Base-by-base conservation (phyloP, 2,113 vertebrate genomes). In the Cyphomyrus plagiostoma region DNA sequence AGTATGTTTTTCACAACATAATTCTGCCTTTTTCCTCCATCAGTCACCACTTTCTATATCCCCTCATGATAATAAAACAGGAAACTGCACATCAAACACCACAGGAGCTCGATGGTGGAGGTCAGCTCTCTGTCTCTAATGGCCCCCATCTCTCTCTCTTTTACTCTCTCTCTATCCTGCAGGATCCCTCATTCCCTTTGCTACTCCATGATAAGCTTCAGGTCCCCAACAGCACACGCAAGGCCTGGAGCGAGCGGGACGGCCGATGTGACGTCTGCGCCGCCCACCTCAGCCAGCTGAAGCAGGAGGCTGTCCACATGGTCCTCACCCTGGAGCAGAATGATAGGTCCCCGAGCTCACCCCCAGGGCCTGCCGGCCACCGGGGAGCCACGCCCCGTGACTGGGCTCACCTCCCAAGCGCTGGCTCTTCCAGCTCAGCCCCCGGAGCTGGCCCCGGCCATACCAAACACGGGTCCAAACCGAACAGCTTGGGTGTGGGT, bases 301-400 rank as follows among this genome's bases (percentile, higher is more conserved):
- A 99, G 94, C 98, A 99, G 95, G 98, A 99, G 94, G 98, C 98
- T 1, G 96, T 99, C 90, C 98, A 97, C 92, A 97, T 99, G 97
- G 98, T 99, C 91, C 95, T 99, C 89, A 96, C 97, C 26, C 95
- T 97, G 0, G 97, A 99, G 92, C 97, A 96, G 70, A 97, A 95
- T 0, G 97, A 98, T 88, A 87, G 95, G 84, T 98, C 97, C 0
- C 98, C 97, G 0, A 94, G 97, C 49, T 98, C 98, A 0, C 98
- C 98, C 0, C 96, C 77, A 21, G 26, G 94, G 0, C 90, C 95
- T 92, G 95, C 94, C 88, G 96, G 96, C 4, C 92, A 95, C 23
- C 95, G 97, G 88, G 94, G 93, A 66, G 94, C 92, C 90, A 93
- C 94, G 90, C 84, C 91, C 90, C 93, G 96, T 48, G 96, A 97